Evolutionary conservation across 1,140 invertebrate species (phyloP).

Genomic region (Drosophila ohnishii): DNA sequence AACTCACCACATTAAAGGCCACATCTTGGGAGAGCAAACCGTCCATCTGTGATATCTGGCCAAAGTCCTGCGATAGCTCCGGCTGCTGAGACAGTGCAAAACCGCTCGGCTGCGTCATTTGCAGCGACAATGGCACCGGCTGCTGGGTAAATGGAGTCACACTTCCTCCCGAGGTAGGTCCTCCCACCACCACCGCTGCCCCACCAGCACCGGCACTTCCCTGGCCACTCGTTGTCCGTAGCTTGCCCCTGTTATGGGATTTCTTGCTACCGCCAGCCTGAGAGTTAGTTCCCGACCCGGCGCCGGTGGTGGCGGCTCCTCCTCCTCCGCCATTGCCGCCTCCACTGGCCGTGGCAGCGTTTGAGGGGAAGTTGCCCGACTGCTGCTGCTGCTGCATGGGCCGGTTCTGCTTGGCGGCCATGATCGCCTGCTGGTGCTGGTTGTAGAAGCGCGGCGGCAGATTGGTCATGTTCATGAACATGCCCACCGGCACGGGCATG

Average conservation of each 20-base stretch:
- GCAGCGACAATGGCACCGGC: conserved; percentile 86
- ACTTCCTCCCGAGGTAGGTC: neutral
- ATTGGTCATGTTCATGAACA: conserved; percentile 97
- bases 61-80: conserved; percentile 94
- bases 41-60: conserved; percentile 97
- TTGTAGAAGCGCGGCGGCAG: conserved; percentile 94
- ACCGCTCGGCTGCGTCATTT: conserved; percentile 87
- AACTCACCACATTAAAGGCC: conserved; percentile 71
- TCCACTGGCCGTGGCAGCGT: neutral
- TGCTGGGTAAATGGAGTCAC: conserved; percentile 83
- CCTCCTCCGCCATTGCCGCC: neutral
- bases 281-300: neutral
- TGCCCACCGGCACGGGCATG: conserved; percentile 95
- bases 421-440: conserved; percentile 87
- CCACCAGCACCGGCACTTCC: conserved; percentile 6
- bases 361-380: conserved; percentile 6
- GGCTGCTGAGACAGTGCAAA: conserved; percentile 90
- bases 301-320: neutral
- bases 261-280: conserved; percentile 41
- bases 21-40: conserved; percentile 95
- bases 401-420: conserved; percentile 80
- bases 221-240: neutral
- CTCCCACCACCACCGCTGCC: neutral
- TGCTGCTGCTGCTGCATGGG: conserved; percentile 37
- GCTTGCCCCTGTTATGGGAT: conserved; percentile 11